phyloP scores from a whole-genome alignment of 2,797 vertebrate genomes.

The Scolopax bukidnonensis region DNA sequence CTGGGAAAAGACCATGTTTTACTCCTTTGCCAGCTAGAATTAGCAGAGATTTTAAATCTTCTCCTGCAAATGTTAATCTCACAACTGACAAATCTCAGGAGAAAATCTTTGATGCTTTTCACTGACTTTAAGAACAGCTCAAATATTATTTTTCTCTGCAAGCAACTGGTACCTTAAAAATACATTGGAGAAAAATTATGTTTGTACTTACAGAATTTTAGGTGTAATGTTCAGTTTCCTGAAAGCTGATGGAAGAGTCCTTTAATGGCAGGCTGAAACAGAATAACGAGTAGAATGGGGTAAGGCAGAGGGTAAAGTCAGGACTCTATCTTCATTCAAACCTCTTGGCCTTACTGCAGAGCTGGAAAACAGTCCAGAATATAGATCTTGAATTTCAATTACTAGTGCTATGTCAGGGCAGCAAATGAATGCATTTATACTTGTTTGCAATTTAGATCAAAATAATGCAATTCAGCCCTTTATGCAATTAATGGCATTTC shows the following conservation, averaged over 20 bases:
- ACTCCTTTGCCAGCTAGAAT: neutral
- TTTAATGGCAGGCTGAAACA: neutral
- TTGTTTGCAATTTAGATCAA: neutral
- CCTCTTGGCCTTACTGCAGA: neutral
- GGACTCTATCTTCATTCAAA: neutral
- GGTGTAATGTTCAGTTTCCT: neutral
- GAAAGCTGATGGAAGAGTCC: neutral
- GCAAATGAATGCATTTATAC: neutral
- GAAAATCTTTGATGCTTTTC: neutral
- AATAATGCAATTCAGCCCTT: neutral
- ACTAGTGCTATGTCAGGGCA: neutral
- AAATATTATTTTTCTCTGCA: neutral
- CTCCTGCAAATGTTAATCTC: slow-evolving; percentile 21
- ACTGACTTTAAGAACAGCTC: neutral
- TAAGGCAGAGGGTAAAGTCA: neutral
- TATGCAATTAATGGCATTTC: neutral
- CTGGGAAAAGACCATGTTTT: neutral
- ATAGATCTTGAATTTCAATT: neutral
- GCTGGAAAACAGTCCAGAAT: neutral
- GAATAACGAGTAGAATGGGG: neutral
- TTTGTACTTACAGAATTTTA: neutral
- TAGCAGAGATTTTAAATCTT: slow-evolving; percentile 26
- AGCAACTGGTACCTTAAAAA: slow-evolving; percentile 1
- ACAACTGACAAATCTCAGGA: neutral
- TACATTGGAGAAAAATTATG: neutral